Percentiles rank a stretch among this genome's conserved stretches.
Conservation (phyloP, 2,113 vertebrate species). For the Origma solitaria region DNA sequence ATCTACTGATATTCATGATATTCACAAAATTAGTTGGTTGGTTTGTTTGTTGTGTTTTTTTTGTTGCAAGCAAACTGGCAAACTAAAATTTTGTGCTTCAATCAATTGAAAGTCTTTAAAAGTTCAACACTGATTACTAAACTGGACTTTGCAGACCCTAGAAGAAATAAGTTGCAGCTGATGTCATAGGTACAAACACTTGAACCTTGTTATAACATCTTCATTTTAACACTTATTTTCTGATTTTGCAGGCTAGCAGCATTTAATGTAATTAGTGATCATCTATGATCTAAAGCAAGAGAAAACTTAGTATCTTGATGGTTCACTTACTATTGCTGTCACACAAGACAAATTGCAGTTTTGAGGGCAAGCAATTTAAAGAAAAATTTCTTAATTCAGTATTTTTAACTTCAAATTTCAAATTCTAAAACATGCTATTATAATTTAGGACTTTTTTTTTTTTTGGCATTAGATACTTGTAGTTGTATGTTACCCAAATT, state of each 20-base stretch:
- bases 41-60: not conserved
- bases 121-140: not conserved
- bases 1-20: not conserved
- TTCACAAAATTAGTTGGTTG: not conserved
- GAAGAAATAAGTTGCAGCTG: not conserved
- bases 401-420: not conserved
- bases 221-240: not conserved
- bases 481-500: not conserved
- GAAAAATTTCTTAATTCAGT: not conserved
- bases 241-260: not conserved
- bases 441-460: not conserved
- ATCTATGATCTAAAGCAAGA: not conserved
- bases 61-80: not conserved
- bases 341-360: not conserved
- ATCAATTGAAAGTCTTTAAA: not conserved
- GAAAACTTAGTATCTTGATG: not conserved
- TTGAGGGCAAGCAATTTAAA: not conserved
- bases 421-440: not conserved
- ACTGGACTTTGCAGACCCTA: not conserved
- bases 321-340: not conserved
- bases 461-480: not conserved
- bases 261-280: not conserved
- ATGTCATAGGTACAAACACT: not conserved
- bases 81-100: not conserved
- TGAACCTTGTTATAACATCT: not conserved